Conservation (phyloP, 1,140 invertebrate species). For the Bombus sibiricus region DNA sequence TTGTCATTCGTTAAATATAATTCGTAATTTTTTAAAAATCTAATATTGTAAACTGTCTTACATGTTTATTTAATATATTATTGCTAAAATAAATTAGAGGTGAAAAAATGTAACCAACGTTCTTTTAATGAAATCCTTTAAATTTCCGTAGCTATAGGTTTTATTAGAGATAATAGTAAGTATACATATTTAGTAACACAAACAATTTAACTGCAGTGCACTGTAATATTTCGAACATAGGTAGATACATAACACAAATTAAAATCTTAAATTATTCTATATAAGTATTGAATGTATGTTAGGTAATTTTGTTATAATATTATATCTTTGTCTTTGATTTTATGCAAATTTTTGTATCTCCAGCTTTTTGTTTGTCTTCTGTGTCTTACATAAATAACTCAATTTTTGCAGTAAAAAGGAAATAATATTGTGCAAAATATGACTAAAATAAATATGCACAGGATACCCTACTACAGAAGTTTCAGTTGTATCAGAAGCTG, state of each 20-base stretch:
- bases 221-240: slow-evolving; percentile 9
- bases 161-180: slow-evolving; percentile 36
- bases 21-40: slow-evolving; percentile 20
- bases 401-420: neutral
- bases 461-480: slow-evolving; percentile 21
- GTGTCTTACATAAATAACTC: neutral
- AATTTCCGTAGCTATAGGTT: neutral
- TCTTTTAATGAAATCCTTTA: neutral
- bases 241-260: neutral
- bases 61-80: slow-evolving; percentile 33
- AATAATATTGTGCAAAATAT: neutral
- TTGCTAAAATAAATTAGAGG: slow-evolving; percentile 41
- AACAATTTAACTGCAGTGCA: neutral
- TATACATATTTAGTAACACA: slow-evolving; percentile 5
- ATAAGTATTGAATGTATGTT: neutral
- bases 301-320: neutral
- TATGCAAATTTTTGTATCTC: neutral
- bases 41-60: slow-evolving; percentile 37
- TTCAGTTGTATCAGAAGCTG: slow-evolving; percentile 6
- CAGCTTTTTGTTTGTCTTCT: neutral
- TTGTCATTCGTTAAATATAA: neutral
- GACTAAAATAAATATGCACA: slow-evolving; percentile 21
- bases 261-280: slow-evolving; percentile 11
- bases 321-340: neutral
- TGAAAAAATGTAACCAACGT: neutral